These are phyloP conservation scores for Gallinago solitaria DNA, from an alignment of 2,797 vertebrate species.

Conservation along the genomic window DNA sequence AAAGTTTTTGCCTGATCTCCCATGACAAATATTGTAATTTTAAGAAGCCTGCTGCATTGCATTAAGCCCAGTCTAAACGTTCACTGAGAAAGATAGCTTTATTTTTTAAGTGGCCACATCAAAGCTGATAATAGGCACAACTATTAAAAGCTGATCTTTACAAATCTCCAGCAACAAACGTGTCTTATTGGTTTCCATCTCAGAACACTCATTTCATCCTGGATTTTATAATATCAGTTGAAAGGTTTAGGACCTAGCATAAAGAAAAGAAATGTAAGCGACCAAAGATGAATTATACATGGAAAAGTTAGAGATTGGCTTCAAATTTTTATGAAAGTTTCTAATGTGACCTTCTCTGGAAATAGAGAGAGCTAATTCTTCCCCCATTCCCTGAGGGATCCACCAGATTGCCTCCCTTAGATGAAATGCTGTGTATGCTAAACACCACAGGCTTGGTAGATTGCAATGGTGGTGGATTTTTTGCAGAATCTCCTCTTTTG, in stretches of 20 bases:
- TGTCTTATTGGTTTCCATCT: background rate
- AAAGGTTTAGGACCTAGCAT: slow-evolving; percentile 66
- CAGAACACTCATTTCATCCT: slow-evolving; percentile 14
- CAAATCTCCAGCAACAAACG: background rate
- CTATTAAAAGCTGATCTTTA: slow-evolving; percentile 31
- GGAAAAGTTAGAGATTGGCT: slow-evolving; percentile 2
- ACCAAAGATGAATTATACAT: slow-evolving; percentile 70
- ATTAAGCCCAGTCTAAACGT: background rate
- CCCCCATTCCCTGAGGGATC: background rate
- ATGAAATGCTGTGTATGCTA: background rate
- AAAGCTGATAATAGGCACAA: background rate
- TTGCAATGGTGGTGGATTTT: background rate
- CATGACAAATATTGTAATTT: background rate
- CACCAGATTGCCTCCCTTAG: background rate
- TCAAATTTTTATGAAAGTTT: slow-evolving; percentile 37
- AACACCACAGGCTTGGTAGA: background rate
- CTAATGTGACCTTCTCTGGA: slow-evolving; percentile 49
- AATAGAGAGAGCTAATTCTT: slow-evolving; percentile 15
- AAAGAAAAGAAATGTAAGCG: slow-evolving; percentile 54
- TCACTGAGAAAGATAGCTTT: background rate
- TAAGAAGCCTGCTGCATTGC: background rate
- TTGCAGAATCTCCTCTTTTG: background rate
- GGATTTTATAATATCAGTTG: slow-evolving; percentile 53
- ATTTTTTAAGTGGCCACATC: slow-evolving; percentile 4
- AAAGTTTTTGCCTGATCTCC: background rate